Conservation (phyloP, 1,140 invertebrate species). For the Colletes gigas region DNA sequence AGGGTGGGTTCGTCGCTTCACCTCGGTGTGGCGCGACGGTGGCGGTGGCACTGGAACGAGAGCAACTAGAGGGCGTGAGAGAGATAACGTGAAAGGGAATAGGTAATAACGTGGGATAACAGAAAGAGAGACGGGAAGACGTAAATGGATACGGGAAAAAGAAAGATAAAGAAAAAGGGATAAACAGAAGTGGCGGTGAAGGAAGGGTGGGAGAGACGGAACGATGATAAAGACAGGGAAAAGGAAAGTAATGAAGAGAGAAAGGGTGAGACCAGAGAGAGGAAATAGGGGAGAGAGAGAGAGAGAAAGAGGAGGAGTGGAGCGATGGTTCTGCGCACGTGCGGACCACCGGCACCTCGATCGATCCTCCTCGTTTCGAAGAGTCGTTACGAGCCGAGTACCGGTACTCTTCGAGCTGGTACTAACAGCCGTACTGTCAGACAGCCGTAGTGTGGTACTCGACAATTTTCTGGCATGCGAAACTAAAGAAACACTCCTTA, state of each 20-base stretch:
- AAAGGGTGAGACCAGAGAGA: not conserved
- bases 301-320: not conserved
- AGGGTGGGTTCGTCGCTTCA: conserved; percentile 31
- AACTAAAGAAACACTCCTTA: conserved; percentile 37
- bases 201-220: not conserved
- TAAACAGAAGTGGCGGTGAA: not conserved
- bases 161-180: not conserved
- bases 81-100: conserved; percentile 34
- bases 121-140: not conserved
- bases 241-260: conserved; percentile 7
- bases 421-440: conserved; percentile 48
- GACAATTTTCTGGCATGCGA: conserved; percentile 40
- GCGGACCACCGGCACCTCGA: conserved; percentile 57
- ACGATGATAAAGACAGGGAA: conserved; percentile 8
- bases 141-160: conserved; percentile 14
- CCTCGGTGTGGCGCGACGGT: conserved; percentile 23
- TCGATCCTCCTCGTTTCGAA: conserved; percentile 62
- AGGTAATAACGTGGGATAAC: conserved; percentile 28
- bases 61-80: not conserved
- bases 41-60: conserved; percentile 13
- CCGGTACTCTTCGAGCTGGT: conserved; percentile 56
- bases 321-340: conserved; percentile 51
- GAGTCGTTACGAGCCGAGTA: conserved; percentile 60
- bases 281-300: not conserved
- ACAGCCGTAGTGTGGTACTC: conserved; percentile 37